A percentile compares a stretch with the other conserved stretches of the same genome.
Conservation (phyloP, 2,113 vertebrate genomes). For the Acrocephalus arundinaceus region DNA sequence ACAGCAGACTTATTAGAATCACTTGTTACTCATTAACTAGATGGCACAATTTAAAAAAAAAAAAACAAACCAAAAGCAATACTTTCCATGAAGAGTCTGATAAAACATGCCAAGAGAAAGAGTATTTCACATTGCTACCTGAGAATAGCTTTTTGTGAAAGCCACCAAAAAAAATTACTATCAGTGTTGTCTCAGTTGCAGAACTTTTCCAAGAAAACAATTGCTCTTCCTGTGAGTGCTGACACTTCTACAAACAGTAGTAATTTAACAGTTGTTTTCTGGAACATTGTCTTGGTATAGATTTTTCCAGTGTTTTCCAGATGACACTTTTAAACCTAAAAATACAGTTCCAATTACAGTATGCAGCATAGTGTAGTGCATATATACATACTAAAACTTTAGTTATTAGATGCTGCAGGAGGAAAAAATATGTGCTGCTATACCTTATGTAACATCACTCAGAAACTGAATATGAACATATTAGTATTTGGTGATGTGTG, state of each 20-base stretch:
- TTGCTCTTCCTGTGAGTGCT: background rate
- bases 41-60: conserved; percentile 10
- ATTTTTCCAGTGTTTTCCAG: background rate
- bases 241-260: background rate
- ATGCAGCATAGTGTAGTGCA: accelerated
- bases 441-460: background rate
- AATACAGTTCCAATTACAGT: background rate
- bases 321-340: background rate
- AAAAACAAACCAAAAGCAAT: background rate
- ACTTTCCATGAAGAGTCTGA: background rate
- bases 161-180: background rate
- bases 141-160: background rate
- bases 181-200: background rate
- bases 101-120: background rate
- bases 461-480: background rate
- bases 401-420: background rate
- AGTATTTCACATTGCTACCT: background rate
- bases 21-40: conserved; percentile 54
- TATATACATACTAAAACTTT: background rate
- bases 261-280: background rate
- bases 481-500: background rate
- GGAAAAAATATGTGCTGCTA: background rate
- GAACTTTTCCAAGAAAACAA: background rate
- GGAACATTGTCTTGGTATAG: background rate
- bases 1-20: conserved; percentile 43